phyloP scores from a whole-genome alignment of 2,113 vertebrate species.

The Mirounga angustirostris region DNA sequence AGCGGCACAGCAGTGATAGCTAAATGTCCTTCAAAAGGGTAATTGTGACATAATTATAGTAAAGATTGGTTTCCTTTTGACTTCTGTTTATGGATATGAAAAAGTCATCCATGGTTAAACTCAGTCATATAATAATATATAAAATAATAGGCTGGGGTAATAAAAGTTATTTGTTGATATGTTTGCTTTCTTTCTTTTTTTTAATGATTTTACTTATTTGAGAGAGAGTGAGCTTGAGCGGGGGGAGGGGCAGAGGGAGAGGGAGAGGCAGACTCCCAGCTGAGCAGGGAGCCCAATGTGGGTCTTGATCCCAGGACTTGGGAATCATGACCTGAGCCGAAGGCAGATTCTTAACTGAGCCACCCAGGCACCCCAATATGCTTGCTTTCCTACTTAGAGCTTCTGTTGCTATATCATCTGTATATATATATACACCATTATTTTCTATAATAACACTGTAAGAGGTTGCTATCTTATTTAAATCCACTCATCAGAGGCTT shows the following conservation, averaged over 20 bases:
- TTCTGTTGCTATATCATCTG: not conserved
- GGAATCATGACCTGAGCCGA: not conserved
- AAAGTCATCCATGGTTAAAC: not conserved
- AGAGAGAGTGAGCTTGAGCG: not conserved
- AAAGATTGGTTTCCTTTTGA: not conserved
- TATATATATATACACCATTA: not conserved
- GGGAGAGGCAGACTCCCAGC: not conserved
- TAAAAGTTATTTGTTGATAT: not conserved
- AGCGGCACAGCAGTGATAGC: not conserved
- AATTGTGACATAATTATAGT: not conserved
- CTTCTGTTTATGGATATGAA: not conserved
- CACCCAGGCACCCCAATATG: not conserved
- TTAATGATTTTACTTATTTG: not conserved
- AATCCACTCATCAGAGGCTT: not conserved
- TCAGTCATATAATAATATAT: not conserved
- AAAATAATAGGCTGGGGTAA: not conserved
- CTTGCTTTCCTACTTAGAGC: not conserved
- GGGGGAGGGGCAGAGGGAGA: not conserved
- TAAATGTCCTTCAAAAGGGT: slow-evolving; percentile 6
- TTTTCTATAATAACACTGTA: not conserved
- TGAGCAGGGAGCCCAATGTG: not conserved
- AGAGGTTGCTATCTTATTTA: not conserved
- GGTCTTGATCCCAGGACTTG: not conserved
- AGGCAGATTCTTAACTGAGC: not conserved
- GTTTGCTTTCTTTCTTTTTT: not conserved